Evolutionary conservation across 2,888 invertebrate genomes (phyloP).

Genomic region (Agrilus mali): DNA sequence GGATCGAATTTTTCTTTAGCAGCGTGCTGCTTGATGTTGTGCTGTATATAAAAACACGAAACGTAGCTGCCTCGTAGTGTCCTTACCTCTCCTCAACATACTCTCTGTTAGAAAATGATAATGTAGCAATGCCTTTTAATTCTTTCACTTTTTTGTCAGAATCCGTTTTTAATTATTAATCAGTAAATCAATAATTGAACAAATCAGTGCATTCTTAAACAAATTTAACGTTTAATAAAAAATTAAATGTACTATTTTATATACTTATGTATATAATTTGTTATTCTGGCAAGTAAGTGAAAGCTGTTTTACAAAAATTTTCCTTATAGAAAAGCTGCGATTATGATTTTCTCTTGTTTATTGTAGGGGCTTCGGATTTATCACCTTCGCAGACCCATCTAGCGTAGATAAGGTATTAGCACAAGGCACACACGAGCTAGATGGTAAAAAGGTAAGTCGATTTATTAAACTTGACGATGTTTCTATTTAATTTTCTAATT

Average conservation of each 20-base stretch:
- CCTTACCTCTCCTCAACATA: constrained; percentile 2
- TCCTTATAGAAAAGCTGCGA: no score
- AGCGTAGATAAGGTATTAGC: constrained; percentile 99
- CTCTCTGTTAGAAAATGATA: no score
- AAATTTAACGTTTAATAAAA: no score
- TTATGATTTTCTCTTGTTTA: background rate
- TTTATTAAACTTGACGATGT: background rate
- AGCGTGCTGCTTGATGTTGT: constrained; percentile 21
- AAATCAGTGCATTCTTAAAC: no score
- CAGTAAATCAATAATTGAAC: no score
- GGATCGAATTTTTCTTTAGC: constrained; percentile 3
- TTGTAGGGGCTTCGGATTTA: constrained; percentile 98
- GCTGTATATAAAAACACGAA: constrained; percentile 18
- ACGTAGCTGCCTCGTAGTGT: constrained; percentile 23
- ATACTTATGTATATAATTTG: no score
- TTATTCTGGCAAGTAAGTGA: no score
- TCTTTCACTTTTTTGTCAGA: no score
- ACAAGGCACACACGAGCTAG: constrained; percentile 96
- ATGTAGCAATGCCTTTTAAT: no score
- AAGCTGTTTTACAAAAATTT: no score
- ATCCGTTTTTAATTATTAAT: no score
- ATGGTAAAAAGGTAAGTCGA: constrained; percentile 91
- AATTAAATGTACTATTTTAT: no score
- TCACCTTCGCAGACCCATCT: constrained; percentile 96
- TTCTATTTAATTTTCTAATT: background rate